A percentile compares a stretch with the other conserved stretches of the same genome.
Evolutionary conservation across 2,888 invertebrate species (phyloP).

Genomic region (Phyto melanocephala): DNA sequence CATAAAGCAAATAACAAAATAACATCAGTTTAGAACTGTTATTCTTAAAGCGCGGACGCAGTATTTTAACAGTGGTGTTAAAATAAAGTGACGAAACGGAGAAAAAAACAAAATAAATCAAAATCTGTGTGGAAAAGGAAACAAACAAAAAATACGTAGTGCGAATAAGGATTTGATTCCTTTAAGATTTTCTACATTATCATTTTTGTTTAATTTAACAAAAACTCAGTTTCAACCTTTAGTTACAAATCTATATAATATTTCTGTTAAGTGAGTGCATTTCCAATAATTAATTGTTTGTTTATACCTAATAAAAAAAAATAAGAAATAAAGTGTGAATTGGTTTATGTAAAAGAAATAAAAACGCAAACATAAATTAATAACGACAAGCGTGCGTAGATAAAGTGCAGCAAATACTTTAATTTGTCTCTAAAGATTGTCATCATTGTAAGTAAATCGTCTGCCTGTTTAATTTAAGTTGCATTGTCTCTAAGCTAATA

Average conservation of each 20-base stretch:
- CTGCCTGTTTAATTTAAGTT: background rate
- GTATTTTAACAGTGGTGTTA: constrained; percentile 39
- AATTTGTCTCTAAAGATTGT: constrained; percentile 17
- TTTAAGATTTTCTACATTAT: background rate
- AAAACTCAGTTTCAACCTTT: no score
- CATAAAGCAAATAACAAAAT: constrained; percentile 53
- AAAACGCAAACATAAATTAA: background rate
- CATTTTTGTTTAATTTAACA: background rate
- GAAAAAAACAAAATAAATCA: constrained; percentile 10
- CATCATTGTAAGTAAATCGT: background rate
- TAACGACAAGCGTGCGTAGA: constrained; percentile 40
- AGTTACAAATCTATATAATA: no score
- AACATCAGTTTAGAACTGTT: constrained; percentile 70
- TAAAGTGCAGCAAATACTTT: constrained; percentile 18
- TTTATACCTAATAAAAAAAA: no score
- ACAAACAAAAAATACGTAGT: no score
- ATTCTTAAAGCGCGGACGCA: constrained; percentile 74
- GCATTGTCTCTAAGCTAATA: background rate
- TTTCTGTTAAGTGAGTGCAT: constrained; percentile 29
- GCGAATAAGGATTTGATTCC: constrained; percentile 14
- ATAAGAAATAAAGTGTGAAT: no score
- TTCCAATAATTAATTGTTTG: background rate
- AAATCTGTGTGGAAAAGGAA: background rate
- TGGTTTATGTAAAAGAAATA: no score
- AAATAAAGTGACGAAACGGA: background rate